A percentile compares a stretch with the other conserved stretches of the same genome.
Evolutionary conservation across 2,888 invertebrate species (phyloP).

Genomic region (Drosophila helvetica): DNA sequence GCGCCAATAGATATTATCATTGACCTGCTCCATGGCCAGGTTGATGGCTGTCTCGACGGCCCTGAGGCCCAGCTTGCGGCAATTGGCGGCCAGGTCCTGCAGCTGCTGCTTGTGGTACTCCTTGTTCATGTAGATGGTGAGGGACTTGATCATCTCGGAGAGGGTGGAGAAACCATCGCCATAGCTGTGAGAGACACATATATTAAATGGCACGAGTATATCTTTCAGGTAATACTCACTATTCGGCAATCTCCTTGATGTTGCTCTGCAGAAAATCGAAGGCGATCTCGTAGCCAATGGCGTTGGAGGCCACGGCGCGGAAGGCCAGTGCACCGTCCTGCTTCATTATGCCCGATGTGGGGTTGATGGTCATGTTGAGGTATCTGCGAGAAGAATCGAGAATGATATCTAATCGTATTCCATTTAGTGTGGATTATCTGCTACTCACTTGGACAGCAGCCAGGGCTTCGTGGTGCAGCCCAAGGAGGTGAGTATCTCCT

Average conservation of each 20-base stretch:
- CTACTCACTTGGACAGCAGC: conserved; percentile 85
- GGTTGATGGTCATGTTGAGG: conserved; percentile 84
- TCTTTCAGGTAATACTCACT: conserved; percentile 72
- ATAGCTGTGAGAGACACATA: conserved; percentile 80
- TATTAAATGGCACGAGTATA: neutral
- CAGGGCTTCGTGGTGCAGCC: conserved; percentile 86
- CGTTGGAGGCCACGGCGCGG: conserved; percentile 86
- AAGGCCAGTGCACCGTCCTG: conserved; percentile 87
- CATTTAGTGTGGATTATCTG: too few relatives aligned
- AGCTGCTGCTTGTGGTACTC: conserved; percentile 83
- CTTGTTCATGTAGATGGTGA: conserved; percentile 85
- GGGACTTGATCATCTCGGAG: conserved; percentile 85
- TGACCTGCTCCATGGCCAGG: conserved; percentile 83
- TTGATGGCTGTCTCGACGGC: conserved; percentile 81
- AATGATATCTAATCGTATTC: neutral
- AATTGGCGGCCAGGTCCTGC: conserved; percentile 77
- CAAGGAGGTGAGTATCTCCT: conserved; percentile 85
- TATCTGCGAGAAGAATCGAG: conserved; percentile 81
- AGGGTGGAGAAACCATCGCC: conserved; percentile 86
- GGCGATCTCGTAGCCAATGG: conserved; percentile 86
- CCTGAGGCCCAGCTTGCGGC: conserved; percentile 79
- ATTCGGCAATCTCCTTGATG: conserved; percentile 83
- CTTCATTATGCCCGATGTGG: conserved; percentile 86
- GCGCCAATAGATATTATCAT: conserved; percentile 84
- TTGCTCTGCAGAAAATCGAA: conserved; percentile 85